Conservation (phyloP, 2,113 vertebrate species). For the Gnathonemus longibarbis region DNA sequence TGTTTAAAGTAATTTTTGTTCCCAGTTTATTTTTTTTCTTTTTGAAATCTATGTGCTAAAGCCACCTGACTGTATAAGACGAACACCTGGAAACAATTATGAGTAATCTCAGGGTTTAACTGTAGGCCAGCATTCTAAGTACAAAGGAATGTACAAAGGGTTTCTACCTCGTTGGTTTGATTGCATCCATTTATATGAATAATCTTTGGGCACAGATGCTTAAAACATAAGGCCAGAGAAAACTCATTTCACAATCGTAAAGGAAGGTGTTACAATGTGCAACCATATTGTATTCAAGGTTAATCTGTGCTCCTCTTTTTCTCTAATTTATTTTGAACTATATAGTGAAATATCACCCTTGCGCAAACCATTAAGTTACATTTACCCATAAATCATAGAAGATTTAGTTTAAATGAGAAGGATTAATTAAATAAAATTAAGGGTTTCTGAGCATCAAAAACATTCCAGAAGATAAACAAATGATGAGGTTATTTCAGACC, state of each 20-base stretch:
- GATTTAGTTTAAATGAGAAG: background rate
- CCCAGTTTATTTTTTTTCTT: background rate
- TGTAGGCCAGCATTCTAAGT: slow-evolving; percentile 5
- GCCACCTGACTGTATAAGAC: background rate
- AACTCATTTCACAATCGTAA: background rate
- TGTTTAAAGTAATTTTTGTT: background rate
- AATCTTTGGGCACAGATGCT: background rate
- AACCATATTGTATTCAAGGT: background rate
- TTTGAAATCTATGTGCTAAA: slow-evolving; percentile 1
- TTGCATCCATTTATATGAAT: slow-evolving; percentile 21
- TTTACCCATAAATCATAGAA: background rate
- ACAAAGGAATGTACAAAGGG: slow-evolving; percentile 14
- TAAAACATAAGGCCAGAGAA: background rate
- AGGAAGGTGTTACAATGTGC: background rate
- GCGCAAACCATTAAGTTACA: background rate
- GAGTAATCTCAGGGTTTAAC: slow-evolving; percentile 16
- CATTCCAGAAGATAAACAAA: background rate
- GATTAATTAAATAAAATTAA: background rate
- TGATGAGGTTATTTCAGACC: background rate
- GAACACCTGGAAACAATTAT: slow-evolving; percentile 21
- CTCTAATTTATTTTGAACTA: background rate
- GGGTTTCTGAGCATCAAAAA: background rate
- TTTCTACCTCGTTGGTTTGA: background rate
- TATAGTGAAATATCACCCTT: background rate
- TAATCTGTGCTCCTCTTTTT: background rate